Evolutionary conservation across 2,888 invertebrate species (phyloP).

Genomic region (Deilephila porcellus): DNA sequence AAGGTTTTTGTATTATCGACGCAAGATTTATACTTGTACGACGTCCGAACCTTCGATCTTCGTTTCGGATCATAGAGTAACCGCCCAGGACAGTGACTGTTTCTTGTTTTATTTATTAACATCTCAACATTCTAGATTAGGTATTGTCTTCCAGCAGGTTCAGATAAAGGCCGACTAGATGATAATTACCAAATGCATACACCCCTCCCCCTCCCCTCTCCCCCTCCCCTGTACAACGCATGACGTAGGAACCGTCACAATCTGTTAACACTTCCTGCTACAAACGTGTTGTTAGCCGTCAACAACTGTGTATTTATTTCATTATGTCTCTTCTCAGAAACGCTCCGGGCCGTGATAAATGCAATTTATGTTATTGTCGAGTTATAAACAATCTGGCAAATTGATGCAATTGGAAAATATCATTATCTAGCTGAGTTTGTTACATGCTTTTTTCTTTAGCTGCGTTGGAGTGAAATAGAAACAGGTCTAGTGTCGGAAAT

Average conservation of each 20-base stretch:
- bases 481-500: no score
- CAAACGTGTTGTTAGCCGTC: not conserved
- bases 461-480: no score
- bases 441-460: not conserved
- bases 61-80: no score
- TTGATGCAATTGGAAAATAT: conserved; percentile 1
- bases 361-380: not conserved
- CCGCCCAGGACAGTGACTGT: no score
- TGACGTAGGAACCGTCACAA: not conserved
- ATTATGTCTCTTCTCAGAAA: conserved; percentile 7
- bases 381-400: conserved; percentile 20
- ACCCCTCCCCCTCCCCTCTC: no score
- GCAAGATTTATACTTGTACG: no score
- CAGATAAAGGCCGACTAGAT: no score
- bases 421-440: not conserved
- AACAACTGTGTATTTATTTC: not conserved
- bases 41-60: no score
- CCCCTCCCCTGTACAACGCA: not conserved
- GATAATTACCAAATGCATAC: not conserved
- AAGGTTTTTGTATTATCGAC: no score
- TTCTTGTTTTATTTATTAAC: no score
- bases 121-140: no score
- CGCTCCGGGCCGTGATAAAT: not conserved
- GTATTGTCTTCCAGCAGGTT: no score
- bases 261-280: not conserved